Conservation (phyloP, 1,140 invertebrate species). For the Xylocopa sonorina region DNA sequence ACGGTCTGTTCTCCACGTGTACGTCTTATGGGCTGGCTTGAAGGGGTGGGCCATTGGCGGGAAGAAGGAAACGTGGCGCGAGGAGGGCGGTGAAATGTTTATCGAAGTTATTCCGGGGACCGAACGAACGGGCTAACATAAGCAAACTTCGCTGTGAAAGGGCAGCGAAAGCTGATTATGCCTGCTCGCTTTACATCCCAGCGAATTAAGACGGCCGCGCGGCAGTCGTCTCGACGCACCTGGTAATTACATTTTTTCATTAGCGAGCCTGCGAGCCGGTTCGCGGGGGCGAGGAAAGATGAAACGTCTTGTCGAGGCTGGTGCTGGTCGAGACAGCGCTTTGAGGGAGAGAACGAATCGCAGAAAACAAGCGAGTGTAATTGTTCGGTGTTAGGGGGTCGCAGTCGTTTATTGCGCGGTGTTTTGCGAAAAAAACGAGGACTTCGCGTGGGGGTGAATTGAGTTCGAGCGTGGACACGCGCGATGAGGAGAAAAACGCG, state of each 20-base stretch:
- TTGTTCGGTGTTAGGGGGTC: background rate
- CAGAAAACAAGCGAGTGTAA: background rate
- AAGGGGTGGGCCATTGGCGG: background rate
- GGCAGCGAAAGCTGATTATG: slow-evolving; percentile 63
- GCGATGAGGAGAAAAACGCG: too few species aligned
- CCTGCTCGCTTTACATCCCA: slow-evolving; percentile 57
- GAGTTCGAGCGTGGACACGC: too few species aligned
- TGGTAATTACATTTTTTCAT: slow-evolving; percentile 50
- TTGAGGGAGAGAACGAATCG: background rate
- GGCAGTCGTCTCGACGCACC: slow-evolving; percentile 15
- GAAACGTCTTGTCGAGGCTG: background rate
- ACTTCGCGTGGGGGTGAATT: too few species aligned
- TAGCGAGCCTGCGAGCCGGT: slow-evolving; percentile 8
- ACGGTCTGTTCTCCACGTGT: slow-evolving; percentile 37
- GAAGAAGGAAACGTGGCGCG: background rate
- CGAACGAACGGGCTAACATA: slow-evolving; percentile 66
- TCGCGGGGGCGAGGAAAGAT: background rate
- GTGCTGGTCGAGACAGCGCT: background rate
- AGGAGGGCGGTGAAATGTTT: slow-evolving; percentile 67
- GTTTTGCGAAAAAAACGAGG: too few species aligned
- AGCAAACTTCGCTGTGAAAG: slow-evolving; percentile 70
- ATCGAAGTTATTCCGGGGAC: slow-evolving; percentile 72
- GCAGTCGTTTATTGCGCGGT: too few species aligned
- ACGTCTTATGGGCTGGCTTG: slow-evolving; percentile 22
- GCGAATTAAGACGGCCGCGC: slow-evolving; percentile 51